phyloP scores from a whole-genome alignment of 2,888 invertebrate genomes.

The Thereva unica region DNA sequence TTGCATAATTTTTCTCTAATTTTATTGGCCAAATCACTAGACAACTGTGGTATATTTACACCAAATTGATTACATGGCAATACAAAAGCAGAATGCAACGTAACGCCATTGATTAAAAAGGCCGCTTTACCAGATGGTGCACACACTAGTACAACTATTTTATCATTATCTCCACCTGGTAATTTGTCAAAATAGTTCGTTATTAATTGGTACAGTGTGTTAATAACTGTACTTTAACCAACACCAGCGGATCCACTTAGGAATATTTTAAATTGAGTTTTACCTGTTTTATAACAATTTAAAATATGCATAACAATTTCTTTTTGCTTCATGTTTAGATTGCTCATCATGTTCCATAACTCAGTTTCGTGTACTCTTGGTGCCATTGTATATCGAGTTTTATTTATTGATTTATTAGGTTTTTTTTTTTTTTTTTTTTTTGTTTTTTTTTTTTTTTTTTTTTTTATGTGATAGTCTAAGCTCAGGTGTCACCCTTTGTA shows the following conservation, averaged over 20 bases:
- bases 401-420: too few relatives aligned
- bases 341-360: not conserved
- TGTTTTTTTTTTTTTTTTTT: too few relatives aligned
- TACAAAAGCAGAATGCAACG: conserved; percentile 25
- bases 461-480: too few relatives aligned
- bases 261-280: not conserved
- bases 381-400: too few relatives aligned
- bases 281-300: too few relatives aligned
- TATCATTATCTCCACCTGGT: conserved; percentile 4
- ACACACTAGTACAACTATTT: conserved; percentile 15
- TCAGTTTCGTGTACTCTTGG: not conserved
- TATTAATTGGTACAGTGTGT: too few relatives aligned
- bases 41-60: not conserved
- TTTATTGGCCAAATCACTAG: conserved; percentile 38
- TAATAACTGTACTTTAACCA: conserved; percentile 3
- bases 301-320: conserved; percentile 13
- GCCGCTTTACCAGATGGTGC: conserved; percentile 35
- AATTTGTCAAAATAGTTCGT: conserved; percentile 5
- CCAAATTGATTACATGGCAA: conserved; percentile 22
- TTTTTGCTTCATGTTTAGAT: not conserved
- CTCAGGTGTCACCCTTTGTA: too few relatives aligned
- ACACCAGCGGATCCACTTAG: conserved; percentile 17
- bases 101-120: conserved; percentile 21
- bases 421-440: too few relatives aligned
- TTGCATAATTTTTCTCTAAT: conserved; percentile 42